Percentiles rank a stretch among this genome's conserved stretches.
These are phyloP conservation scores for Aphidius gifuensis DNA, from an alignment of 1,140 invertebrate genomes.

Conservation along the genomic window DNA sequence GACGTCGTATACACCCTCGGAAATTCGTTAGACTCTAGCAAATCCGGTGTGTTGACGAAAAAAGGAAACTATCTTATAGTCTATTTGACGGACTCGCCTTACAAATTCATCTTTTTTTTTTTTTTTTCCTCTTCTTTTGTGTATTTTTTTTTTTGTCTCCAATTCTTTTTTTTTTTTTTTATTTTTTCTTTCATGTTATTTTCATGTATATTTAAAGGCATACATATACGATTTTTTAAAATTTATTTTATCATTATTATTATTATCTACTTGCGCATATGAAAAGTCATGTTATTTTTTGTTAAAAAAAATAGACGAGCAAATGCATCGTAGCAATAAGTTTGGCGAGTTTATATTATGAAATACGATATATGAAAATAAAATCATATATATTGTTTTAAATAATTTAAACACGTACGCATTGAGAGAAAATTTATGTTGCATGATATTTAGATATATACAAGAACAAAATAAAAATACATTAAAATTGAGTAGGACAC, in stretches of 20 bases:
- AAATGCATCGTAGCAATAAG: constrained; percentile 23
- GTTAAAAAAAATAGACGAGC: constrained; percentile 13
- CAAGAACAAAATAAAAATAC: too few relatives aligned
- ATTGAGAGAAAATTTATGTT: too few relatives aligned
- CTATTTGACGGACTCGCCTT: background rate
- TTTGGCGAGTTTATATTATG: constrained; percentile 12
- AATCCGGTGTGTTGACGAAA: background rate
- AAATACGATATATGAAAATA: constrained; percentile 25
- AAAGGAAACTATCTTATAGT: background rate
- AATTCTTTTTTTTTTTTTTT: constrained; percentile 1
- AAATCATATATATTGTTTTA: constrained; percentile 17
- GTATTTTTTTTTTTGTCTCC: background rate
- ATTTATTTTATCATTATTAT: background rate
- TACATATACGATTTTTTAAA: background rate
- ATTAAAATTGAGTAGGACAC: too few relatives aligned
- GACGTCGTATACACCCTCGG: background rate
- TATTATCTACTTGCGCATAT: constrained; percentile 10
- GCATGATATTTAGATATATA: too few relatives aligned
- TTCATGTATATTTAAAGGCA: background rate
- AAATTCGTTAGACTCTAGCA: background rate
- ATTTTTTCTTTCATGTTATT: background rate
- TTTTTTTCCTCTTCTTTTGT: background rate
- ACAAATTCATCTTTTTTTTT: background rate
- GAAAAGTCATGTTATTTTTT: constrained; percentile 14
- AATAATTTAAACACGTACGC: too few relatives aligned